Base-by-base conservation (phyloP, 2,888 invertebrate genomes). In the Platycheirus rosarum region DNA sequence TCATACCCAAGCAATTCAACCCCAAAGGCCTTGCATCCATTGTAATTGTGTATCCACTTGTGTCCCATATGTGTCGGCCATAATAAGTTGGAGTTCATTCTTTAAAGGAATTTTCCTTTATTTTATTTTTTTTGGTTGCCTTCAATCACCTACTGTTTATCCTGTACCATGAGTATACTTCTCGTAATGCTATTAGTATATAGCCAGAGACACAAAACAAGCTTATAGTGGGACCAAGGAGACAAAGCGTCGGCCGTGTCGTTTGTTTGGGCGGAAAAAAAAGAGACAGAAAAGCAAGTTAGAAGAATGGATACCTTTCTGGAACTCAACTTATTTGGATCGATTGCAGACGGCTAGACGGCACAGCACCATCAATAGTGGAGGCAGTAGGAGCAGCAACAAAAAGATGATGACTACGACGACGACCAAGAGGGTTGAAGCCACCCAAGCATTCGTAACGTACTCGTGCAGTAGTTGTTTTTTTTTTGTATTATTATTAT, bases 301-400 rank as follows among this genome's bases (percentile, higher is more conserved):
- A 32, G 9, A 70, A 62, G 35, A 65, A 69, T 40, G 48, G 44
- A 65, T 60, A 53, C 55, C 51, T 53, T 57, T 63, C 14, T 40
- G 29, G 46, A 32, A 37, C 60, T 65, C 42, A 70, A 20, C 48
- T 60, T 63, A 74, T 53, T 78, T 57, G 74, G 79, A 85, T 85
- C 85, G 85, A 85, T 85, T 80, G 85, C 85, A 85, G 85, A 85
- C 85, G 85, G 85, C 84, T 84, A 85, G 85, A 85, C 85, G 66
- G 62, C 84, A 71, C n/a, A 3, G n/a, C 16, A 18, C 0, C 29
- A 6, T 6, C 16, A 18, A 0, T 11, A 8, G 11, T 23, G 40
- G 51, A n/a, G 48, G 42, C 66, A 68, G 18, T 37, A 53, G 62
- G 44, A 60, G 71, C 14, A 60, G 69, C 44, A 51, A 65, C 79